Evolutionary conservation across 1,140 invertebrate genomes (phyloP), one percentile per base, ranked within the genome.

Genomic region (Hylyphantes graminicola): DNA sequence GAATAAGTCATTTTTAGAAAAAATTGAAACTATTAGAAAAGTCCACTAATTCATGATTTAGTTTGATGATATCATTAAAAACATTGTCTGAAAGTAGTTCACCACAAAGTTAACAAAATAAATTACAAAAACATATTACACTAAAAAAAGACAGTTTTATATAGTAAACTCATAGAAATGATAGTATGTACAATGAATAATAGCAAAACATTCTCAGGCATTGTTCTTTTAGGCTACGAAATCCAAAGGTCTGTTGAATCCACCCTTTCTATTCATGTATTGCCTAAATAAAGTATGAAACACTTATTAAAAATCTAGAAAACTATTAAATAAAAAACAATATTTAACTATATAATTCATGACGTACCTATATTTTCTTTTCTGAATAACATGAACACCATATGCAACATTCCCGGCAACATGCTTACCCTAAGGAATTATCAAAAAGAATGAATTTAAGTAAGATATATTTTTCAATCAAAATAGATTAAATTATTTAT

Each of bases 201-300:
- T 35, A 35, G 35, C 2, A 2, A 5, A 35, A 35, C 1, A 1
- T 35, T 35, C 5, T 35, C 35, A 35, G 35, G 35, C 35, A 35
- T 35, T 35, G 35, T 35, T 35, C 35, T 63, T 35, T 87, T 67
- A 91, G 59, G 95, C 95, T 67, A 97, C 96, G 92, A 96, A 97
- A 91, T 99, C 98, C 72, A 99, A 91, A 57, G 98, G 98, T 88
- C 98, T 92, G 90, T 99, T 99, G 91, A 99, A 99, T 82, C 98
- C 98, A 86, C 98, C 98, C 91, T 98, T 97, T 81, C 98, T 93
- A 90, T 99, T 99, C 98, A 99, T 99, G 88, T 99, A 99, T 90
- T 99, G 98, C 83, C 97, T 93, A 90, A 8, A 87, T 77, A 83
- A 59, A 87, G 86, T 79, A 68, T 86, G 68, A 76, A 81, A 48